phyloP scores from a whole-genome alignment of 1,140 invertebrate genomes.

The Stenopsyche tienmushanensis region DNA sequence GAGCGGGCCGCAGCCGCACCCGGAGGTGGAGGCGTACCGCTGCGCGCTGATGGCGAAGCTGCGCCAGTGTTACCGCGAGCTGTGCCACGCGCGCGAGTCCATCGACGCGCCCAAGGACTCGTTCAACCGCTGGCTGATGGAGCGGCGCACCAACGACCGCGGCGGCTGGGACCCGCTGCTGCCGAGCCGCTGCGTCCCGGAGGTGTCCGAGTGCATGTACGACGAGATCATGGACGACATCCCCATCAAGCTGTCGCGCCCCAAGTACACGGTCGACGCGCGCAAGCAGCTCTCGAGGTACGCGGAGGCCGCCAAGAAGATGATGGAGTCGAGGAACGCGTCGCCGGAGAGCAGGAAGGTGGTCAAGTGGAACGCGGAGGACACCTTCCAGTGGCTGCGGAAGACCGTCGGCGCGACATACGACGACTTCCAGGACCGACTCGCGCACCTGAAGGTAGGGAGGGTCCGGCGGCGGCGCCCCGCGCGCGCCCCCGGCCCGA shows the following conservation, averaged over 20 bases:
- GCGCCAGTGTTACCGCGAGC: conserved; percentile 88
- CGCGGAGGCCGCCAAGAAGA: conserved; percentile 94
- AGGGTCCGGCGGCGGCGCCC: background rate
- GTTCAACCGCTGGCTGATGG: conserved; percentile 95
- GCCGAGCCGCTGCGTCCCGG: conserved; percentile 87
- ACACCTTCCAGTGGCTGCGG: conserved; percentile 94
- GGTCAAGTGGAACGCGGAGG: conserved; percentile 98
- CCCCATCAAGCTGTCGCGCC: conserved; percentile 91
- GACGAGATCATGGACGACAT: conserved; percentile 98
- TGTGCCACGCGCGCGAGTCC: conserved; percentile 89
- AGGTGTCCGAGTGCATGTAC: conserved; percentile 94
- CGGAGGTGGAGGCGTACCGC: conserved; percentile 83
- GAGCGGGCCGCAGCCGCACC: conserved; percentile 87
- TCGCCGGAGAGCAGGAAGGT: conserved; percentile 94
- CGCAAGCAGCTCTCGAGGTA: conserved; percentile 94
- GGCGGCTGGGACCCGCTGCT: conserved; percentile 83
- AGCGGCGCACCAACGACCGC: conserved; percentile 88
- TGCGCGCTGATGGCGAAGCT: conserved; percentile 79
- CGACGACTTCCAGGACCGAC: conserved; percentile 89
- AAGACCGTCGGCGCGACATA: conserved; percentile 93
- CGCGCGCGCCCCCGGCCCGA: too few relatives aligned
- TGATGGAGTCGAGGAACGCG: conserved; percentile 90
- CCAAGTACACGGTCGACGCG: conserved; percentile 94
- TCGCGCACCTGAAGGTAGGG: conserved; percentile 68
- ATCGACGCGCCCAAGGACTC: conserved; percentile 96